Evolutionary conservation across 2,888 invertebrate genomes (phyloP), one percentile per base, ranked within the genome.

Genomic region (Limenitis arthemis): DNA sequence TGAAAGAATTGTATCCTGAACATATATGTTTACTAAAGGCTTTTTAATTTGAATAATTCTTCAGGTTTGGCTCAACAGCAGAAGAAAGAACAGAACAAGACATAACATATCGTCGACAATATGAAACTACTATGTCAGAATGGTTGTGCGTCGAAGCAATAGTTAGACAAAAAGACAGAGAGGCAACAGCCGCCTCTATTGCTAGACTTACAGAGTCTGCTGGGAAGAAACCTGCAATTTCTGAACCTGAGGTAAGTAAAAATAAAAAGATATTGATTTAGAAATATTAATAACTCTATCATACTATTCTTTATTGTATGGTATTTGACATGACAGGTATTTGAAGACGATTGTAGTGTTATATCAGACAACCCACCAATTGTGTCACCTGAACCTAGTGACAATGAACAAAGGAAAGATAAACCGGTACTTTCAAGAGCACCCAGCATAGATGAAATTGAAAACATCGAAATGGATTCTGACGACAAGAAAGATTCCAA

Each of bases 71-170:
- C 11, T 91, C 92, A 66, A 91, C 91, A 11, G 64, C 77, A 1
- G 89, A 90, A 55, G 91, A 93, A 60, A 84, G 94, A 8, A 70
- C 74, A 6, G 90, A 91, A 59, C 88, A 92, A 56, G 92, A 93
- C 63, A 85, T 87, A 54, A 87, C 89, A 39, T 91, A 92, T 39
- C 90, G 91, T 54, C 91, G 93, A 40, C 90, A 91, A 54, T 97
- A 96, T 66, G 96, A 97, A 76, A 93, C 93, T 6, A 94, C 94
- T 1, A 95, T 97, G 94, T 95, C 96, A 0, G 97, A 97, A 74
- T 98, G 98, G 98, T 76, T 96, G 54, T 96, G 96, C 0, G 95
- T 97, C 0, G 98, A 98, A 70, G 96, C 96, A 0, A 96, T 97
- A 57, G 95, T 97, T 0, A 81, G 91, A 44, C 94, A 95, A 69